These are phyloP conservation scores for Anguilla megastoma DNA, from an alignment of 2,797 vertebrate species.

Conservation along the genomic window DNA sequence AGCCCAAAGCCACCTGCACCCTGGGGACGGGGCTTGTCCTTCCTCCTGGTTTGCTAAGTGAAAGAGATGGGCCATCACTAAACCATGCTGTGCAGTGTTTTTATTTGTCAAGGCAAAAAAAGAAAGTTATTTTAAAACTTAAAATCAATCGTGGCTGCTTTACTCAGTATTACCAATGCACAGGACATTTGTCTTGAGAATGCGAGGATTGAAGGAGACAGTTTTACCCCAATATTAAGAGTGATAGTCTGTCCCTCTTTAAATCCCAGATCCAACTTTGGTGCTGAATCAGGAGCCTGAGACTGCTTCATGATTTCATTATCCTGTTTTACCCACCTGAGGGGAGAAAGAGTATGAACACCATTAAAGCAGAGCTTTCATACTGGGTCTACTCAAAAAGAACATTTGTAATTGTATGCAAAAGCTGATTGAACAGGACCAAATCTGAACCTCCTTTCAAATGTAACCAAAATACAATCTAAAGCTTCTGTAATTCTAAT, in stretches of 20 bases:
- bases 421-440: background rate
- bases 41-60: constrained; percentile 83
- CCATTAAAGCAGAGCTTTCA: background rate
- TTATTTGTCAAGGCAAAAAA: background rate
- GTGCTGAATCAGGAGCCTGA: constrained; percentile 80
- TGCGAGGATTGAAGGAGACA: background rate
- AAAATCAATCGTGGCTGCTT: constrained; percentile 11
- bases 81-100: background rate
- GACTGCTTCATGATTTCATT: constrained; percentile 86
- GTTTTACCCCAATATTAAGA: constrained; percentile 88
- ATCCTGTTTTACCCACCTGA: constrained; percentile 94
- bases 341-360: constrained; percentile 13
- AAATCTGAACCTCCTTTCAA: background rate
- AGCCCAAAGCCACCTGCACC: constrained; percentile 80
- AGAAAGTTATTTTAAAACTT: background rate
- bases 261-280: constrained; percentile 91
- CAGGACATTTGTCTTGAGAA: background rate
- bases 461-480: background rate
- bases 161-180: background rate
- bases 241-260: constrained; percentile 97
- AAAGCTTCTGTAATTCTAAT: background rate
- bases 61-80: background rate
- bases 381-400: background rate
- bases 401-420: background rate
- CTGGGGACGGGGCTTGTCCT: constrained; percentile 78